Evolutionary conservation across 2,113 vertebrate genomes (phyloP), one percentile per base, ranked within the genome.

Genomic region (Melanostigma gelatinosum): DNA sequence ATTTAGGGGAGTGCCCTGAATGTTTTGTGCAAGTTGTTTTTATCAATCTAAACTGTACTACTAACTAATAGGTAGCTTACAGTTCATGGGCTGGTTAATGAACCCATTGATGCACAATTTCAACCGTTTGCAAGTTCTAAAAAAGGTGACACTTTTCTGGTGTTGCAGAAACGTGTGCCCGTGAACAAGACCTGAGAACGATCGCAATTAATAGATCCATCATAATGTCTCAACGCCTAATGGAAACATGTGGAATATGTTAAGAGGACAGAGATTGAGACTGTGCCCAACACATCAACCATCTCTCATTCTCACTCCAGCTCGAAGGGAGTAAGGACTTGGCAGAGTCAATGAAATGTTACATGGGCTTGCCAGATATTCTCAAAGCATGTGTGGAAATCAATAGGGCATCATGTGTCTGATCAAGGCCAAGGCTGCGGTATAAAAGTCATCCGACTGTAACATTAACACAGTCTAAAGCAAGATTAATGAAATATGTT

Each of bases 221-320:
- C 61, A 48, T 24, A 63, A 71, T 50, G 79, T 7, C 79, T 77
- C 15, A 64, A 73, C 20, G 76, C 61, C 61, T 77, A 50, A 72
- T 36, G 65, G 69, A 61, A 80, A 89, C 91, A 94, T 91, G 65
- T 91, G 91, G 84, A 80, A 83, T 12, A 72, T n/a, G 83, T 93
- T 92, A 90, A 40, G 65, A 79, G 0, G 18, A 58, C 20, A 73
- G 40, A 68, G 77, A 58, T 68, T 32, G 82, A 86, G 60, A 60
- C 18, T 61, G 13, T 42, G 76, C 24, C 54, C 38, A 72, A 69
- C 40, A 75, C 72, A 75, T 82, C 60, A 76, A 55, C 68, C 77
- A 32, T 82, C 77, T 88, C 72, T 84, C 70, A 44, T 79, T 83
- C 65, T 63, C 74, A 57, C 77, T 79, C 69, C 66, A 71, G 52